These are phyloP conservation scores for Phortica variegata DNA, from an alignment of 1,140 invertebrate genomes.

Conservation along the genomic window DNA sequence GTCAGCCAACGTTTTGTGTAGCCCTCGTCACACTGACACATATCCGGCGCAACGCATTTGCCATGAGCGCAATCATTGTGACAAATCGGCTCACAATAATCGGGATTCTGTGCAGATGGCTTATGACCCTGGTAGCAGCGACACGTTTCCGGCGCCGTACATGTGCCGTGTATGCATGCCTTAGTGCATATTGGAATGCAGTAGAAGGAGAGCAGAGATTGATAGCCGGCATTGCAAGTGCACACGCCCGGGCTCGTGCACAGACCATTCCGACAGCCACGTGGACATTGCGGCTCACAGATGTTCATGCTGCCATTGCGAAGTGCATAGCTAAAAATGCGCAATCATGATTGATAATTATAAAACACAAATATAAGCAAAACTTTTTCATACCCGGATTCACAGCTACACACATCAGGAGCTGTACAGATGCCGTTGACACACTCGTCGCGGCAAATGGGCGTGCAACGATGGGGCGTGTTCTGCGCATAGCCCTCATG, in stretches of 20 bases:
- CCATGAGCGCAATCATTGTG: slow-evolving; percentile 33
- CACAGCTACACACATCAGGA: slow-evolving; percentile 64
- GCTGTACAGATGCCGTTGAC: slow-evolving; percentile 62
- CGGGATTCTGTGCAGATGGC: slow-evolving; percentile 43
- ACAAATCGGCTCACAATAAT: slow-evolving; percentile 45
- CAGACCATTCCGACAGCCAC: slow-evolving; percentile 56
- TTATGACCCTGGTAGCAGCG: slow-evolving; percentile 43
- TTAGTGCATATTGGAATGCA: slow-evolving; percentile 58
- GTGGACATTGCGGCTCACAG: slow-evolving; percentile 38
- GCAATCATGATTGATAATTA: no score
- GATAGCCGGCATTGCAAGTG: slow-evolving; percentile 65
- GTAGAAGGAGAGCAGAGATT: slow-evolving; percentile 34
- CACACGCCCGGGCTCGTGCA: slow-evolving; percentile 60
- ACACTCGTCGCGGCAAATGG: slow-evolving; percentile 60
- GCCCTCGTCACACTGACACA: slow-evolving; percentile 39
- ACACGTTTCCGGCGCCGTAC: slow-evolving; percentile 41
- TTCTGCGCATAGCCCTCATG: slow-evolving; percentile 34
- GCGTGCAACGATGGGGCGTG: slow-evolving; percentile 57
- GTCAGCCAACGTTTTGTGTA: slow-evolving; percentile 45
- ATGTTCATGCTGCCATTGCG: slow-evolving; percentile 36
- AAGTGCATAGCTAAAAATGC: slow-evolving; percentile 60
- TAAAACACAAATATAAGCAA: no score
- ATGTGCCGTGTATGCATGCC: slow-evolving; percentile 48
- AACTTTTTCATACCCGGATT: no score
- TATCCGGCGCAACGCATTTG: slow-evolving; percentile 39